Conservation (phyloP, 2,797 vertebrate species). For the Danio choprae region DNA sequence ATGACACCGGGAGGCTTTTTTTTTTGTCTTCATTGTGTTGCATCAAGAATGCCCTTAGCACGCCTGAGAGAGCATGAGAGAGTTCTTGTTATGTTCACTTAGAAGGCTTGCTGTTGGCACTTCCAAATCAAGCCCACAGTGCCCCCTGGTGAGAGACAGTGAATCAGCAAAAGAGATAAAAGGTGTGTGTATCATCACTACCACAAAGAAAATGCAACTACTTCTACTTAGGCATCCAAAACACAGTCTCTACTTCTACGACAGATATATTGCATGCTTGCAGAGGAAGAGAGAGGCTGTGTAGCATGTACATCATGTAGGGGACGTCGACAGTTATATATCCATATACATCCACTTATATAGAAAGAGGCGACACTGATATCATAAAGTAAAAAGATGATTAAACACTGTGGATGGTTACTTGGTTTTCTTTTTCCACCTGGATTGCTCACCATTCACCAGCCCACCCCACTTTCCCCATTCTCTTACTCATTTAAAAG, state of each 20-base stretch:
- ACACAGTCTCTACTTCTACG: conserved; percentile 64
- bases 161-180: conserved; percentile 75
- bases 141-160: conserved; percentile 76
- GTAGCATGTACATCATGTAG: conserved; percentile 82
- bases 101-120: conserved; percentile 69
- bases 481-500: background rate
- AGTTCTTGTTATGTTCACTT: conserved; percentile 63
- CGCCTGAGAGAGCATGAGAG: conserved; percentile 58
- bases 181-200: conserved; percentile 68
- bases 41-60: conserved; percentile 75
- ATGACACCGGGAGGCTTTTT: conserved; percentile 28
- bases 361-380: conserved; percentile 83
- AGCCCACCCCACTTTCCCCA: conserved; percentile 29
- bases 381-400: conserved; percentile 83
- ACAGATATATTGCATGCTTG: conserved; percentile 77
- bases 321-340: conserved; percentile 82
- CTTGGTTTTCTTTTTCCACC: conserved; percentile 55
- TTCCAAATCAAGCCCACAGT: conserved; percentile 68
- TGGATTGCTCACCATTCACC: conserved; percentile 41
- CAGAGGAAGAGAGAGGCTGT: conserved; percentile 82
- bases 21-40: conserved; percentile 60
- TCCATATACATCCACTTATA: conserved; percentile 87
- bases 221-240: conserved; percentile 68
- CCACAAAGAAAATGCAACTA: conserved; percentile 62
- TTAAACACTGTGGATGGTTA: conserved; percentile 79